phyloP scores from a whole-genome alignment of 2,797 vertebrate species.

The Clarias pachynema region DNA sequence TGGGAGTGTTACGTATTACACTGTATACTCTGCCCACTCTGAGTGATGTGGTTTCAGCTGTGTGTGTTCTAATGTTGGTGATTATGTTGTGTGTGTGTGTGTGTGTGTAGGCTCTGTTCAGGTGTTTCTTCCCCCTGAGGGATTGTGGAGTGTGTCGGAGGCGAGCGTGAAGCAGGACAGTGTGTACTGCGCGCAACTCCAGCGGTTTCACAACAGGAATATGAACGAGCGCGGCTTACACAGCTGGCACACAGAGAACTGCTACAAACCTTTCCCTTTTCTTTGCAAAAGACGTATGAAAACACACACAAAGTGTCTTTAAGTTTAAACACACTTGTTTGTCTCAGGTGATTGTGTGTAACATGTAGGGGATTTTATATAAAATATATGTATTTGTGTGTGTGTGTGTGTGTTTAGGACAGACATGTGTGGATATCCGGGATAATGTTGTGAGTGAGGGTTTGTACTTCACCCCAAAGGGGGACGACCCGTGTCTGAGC shows the following conservation, averaged over 20 bases:
- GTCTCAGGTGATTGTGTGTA: background rate
- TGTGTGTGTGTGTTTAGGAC: constrained; percentile 72
- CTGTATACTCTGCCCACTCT: background rate
- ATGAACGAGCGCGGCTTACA: constrained; percentile 90
- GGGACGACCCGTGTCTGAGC: constrained; percentile 95
- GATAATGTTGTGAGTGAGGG: constrained; percentile 97
- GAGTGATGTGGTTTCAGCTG: background rate
- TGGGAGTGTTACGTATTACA: background rate
- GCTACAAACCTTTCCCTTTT: constrained; percentile 93
- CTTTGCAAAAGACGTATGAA: constrained; percentile 95
- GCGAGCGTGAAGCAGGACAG: constrained; percentile 84
- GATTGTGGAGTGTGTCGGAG: constrained; percentile 76
- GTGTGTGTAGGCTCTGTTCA: constrained; percentile 83
- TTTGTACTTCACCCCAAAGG: constrained; percentile 97
- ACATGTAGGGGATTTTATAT: background rate
- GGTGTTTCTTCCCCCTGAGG: constrained; percentile 91
- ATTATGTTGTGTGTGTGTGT: background rate
- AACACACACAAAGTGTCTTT: background rate
- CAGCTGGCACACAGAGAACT: constrained; percentile 97
- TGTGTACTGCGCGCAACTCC: constrained; percentile 92
- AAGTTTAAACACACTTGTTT: background rate
- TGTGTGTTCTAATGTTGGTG: background rate
- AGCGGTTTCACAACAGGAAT: constrained; percentile 88
- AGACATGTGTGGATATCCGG: constrained; percentile 97
- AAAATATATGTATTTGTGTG: background rate